Conservation (phyloP, 2,888 invertebrate genomes). For the Tridacna gigas region DNA sequence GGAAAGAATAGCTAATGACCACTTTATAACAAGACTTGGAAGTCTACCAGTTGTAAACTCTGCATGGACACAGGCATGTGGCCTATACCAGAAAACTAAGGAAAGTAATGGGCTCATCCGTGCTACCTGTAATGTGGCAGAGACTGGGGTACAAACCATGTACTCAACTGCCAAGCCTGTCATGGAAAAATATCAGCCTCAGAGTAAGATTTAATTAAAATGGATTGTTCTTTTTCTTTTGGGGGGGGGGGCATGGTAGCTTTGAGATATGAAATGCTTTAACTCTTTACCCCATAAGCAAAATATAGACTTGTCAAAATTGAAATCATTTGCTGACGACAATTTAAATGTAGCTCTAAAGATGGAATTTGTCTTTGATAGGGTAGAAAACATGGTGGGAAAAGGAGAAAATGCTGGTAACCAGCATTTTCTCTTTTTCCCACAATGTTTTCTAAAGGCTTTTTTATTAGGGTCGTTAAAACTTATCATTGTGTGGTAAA, state of each 20-base stretch:
- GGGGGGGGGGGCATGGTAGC: not conserved
- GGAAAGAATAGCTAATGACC: constrained; percentile 69
- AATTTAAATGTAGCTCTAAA: no score
- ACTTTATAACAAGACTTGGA: constrained; percentile 90
- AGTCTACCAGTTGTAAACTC: constrained; percentile 93
- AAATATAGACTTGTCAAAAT: no score
- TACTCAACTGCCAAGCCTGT: constrained; percentile 91
- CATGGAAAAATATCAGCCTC: constrained; percentile 90
- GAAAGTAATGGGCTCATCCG: constrained; percentile 84
- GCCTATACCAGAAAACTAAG: constrained; percentile 91
- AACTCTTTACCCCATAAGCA: no score
- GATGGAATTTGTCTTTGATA: not conserved
- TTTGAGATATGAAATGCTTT: no score
- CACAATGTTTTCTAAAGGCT: not conserved
- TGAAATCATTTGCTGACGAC: no score
- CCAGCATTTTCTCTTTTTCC: not conserved
- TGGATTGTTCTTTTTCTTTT: no score
- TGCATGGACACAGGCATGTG: constrained; percentile 90
- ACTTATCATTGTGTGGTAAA: not conserved
- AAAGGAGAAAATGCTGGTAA: not conserved
- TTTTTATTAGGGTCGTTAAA: not conserved
- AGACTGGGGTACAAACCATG: constrained; percentile 89
- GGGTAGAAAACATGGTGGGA: not conserved
- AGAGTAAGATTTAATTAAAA: constrained; percentile 83
- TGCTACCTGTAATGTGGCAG: constrained; percentile 82